Base-by-base conservation (phyloP, 1,140 invertebrate genomes). In the Drosophila saltans region DNA sequence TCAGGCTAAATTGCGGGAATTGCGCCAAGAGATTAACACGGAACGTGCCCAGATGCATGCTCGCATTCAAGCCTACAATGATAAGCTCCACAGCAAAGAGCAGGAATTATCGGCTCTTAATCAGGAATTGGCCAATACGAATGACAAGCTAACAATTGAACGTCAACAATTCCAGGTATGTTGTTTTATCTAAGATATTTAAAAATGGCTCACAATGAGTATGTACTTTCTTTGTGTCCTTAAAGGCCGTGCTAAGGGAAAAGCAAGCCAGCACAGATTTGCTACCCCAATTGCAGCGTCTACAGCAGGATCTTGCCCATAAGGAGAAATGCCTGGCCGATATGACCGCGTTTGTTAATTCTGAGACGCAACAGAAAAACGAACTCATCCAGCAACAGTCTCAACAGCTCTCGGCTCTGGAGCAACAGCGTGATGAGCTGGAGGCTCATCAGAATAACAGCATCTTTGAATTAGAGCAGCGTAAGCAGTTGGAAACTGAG, bases 1-100 rank as follows among this genome's bases (percentile, higher is more conserved):
- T 7, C 96, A 97, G 75, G 94, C 94, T 43, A 97, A 96, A 91
- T 90, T 97, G 11, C 96, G 96, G 75, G 97, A 97, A 81, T 83
- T 98, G 2, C 94, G 96, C 73, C 94, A 93, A 57, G 96, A 96
- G 79, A 92, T 96, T n/a, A 94, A 94, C 66, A 84, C 92, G 0
- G 96, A 97, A 80, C 94, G 94, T 30, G 93, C 94, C 2, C 93
- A 95, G 59, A 92, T 94, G 16, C 89, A 93, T 21, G 93, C 93
- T 9, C 93, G 93, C 48, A 93, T 94, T 2, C 93, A 95, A 52
- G 93, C 78, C 2, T 91, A 78, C 59, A 75, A 78, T 8, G 92
- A 92, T 0, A 91, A 92, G 55, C 36, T 92, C n/a, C 71, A 84
- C 36, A 61, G 66, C 64, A 91, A 91, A 52, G 92, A 92, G 28